Evolutionary conservation across 2,888 invertebrate genomes (phyloP), one percentile per base, ranked within the genome.

Genomic region (Oxyteleia sp.): DNA sequence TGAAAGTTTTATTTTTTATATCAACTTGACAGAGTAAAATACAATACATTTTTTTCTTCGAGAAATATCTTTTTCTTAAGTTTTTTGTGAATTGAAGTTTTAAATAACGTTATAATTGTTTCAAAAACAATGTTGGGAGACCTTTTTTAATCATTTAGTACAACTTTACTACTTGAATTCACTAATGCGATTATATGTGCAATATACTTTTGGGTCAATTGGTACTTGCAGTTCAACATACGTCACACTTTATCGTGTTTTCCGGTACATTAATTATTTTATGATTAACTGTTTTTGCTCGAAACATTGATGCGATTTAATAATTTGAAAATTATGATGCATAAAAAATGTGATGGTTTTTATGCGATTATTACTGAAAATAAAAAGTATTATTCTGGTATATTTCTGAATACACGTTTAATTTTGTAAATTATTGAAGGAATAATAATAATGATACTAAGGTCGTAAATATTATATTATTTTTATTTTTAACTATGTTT

Each of bases 191-290:
- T 66, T 66, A 53, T 53, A 66, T 43, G 66, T 66, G 41, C 66
- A 66, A 66, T 66, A 66, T 66, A 66, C 53, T 66, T 66, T 53
- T 53, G 66, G 66, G 66, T 66, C 66, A 66, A 66, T 51, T 66
- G 66, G 43, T 66, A 53, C 66, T 53, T 51, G 66, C 53, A 66
- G 66, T 66, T 53, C 45, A 29, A 53, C 41, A 53, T 66, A 51
- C 49, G 64, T 64, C 64, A 66, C 66, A 15, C 35, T 26, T 66
- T 66, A 66, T 66, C 66, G 41, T 66, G 35, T 66, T 66, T 66
- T 66, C 53, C 66, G 53, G 41, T 53, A 66, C 66, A 66, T 66
- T 66, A 53, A 66, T 53, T 66, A 53, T 43, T 53, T 43, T 53
- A 53, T 53, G 66, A 66, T 51, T 66, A 41, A 51, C 29, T 15